A percentile compares a stretch with the other conserved stretches of the same genome.
phyloP scores from a whole-genome alignment of 2,797 vertebrate genomes.

The Phrynocephalus guinanensis region DNA sequence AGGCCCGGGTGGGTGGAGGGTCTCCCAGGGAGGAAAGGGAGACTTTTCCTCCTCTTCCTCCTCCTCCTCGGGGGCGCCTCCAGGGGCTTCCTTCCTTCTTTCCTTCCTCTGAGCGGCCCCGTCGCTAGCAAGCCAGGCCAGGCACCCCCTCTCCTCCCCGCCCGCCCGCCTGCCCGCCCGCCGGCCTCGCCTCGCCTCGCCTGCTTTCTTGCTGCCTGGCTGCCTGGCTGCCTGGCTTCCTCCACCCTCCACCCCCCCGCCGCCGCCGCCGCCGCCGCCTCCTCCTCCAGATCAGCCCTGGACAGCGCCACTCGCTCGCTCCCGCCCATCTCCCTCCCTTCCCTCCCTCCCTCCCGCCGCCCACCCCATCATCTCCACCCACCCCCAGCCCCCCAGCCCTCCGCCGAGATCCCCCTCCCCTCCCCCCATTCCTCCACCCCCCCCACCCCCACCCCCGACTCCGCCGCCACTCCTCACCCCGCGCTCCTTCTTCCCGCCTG shows the following conservation, averaged over 20 bases:
- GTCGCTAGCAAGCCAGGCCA: constrained; percentile 27
- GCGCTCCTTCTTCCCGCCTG: constrained; percentile 47
- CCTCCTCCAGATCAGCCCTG: constrained; percentile 84
- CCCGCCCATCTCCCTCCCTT: constrained; percentile 68
- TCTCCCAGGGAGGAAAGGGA: constrained; percentile 4
- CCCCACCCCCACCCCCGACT: not conserved
- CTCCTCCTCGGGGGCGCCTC: not conserved
- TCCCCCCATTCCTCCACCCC: not conserved
- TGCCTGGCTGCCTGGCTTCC: too few species aligned
- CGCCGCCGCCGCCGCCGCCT: not conserved
- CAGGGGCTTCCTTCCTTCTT: constrained; percentile 7
- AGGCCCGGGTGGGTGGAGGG: not conserved
- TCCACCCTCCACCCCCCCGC: constrained; percentile 32
- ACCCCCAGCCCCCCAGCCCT: not conserved
- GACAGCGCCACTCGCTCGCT: constrained; percentile 85
- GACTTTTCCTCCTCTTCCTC: not conserved
- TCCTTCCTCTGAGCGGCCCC: constrained; percentile 2
- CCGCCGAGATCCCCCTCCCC: too few species aligned
- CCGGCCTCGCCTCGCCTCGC: constrained; percentile 19
- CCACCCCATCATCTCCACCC: constrained; percentile 46
- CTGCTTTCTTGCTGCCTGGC: constrained; percentile 1
- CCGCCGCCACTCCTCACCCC: not conserved
- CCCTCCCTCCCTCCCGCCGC: constrained; percentile 6
- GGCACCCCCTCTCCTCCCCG: constrained; percentile 52
- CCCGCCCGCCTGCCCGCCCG: constrained; percentile 65